Evolutionary conservation across 2,888 invertebrate species (phyloP), one percentile per base, ranked within the genome.

Genomic region (Lissocephala sabroskyi): DNA sequence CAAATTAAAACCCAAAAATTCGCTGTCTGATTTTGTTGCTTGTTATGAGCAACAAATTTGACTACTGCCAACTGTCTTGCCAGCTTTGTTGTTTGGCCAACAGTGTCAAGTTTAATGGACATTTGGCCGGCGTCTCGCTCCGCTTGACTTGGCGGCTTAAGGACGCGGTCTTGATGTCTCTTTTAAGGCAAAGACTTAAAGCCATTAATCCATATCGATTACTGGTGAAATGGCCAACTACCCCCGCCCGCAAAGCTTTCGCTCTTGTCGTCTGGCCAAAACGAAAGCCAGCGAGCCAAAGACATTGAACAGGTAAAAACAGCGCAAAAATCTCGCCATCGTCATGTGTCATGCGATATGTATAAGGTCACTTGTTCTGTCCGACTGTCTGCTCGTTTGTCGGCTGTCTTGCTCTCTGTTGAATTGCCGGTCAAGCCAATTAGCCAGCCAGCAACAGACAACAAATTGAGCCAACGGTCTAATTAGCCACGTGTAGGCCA

Each of bases 31-130:
- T 66, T 53, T 46, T 37, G 37, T 41, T 18, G 11, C 33, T 48
- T 39, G 29, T 14, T 37, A 41, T 51, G 52, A 19, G 44, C 37
- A 41, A 45, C 33, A 63, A 47, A 45, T 62, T 57, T 52, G 44
- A 54, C 35, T 51, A 46, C 17, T 7, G 49, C 39, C 68, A 67
- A 68, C 49, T 65, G 63, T 47, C 67, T 55, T 42, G 29, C 18
- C 28, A 32, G 43, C 13, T 19, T 23, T 33, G 28, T n/a, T n/a
- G n/a, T n/a, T n/a, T n/a, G 30, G 16, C 39, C 28, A 41, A 28
- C 18, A 59, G 59, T 73, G 70, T 70, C 70, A 70, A 75, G 76
- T 76, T 75, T 62, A 65, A 62, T 56, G 7, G 3, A 23, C 23
- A 23, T 7, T 23, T 7, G n/a, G n/a, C 23, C 23, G 23, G 3